A percentile compares a stretch with the other conserved stretches of the same genome.
Evolutionary conservation across 2,888 invertebrate species (phyloP).

Genomic region (Ypsolopha sequella): DNA sequence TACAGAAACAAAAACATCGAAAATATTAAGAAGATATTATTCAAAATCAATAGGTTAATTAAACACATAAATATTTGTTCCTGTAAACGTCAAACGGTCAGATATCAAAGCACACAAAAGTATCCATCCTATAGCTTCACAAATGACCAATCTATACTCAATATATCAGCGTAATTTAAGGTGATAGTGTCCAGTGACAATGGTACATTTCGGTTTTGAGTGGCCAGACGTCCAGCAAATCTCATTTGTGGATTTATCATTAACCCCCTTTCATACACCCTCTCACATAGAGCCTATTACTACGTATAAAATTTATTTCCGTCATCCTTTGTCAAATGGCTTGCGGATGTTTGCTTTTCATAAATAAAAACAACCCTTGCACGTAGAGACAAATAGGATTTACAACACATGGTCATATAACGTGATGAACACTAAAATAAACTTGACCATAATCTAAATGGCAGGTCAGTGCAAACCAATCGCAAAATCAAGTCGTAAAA

Average conservation of each 20-base stretch:
- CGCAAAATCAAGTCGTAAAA: constrained; percentile 46
- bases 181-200: constrained; percentile 64
- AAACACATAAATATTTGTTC: no score
- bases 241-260: constrained; percentile 71
- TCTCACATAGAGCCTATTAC: constrained; percentile 59
- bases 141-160: constrained; percentile 36
- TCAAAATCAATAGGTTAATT: no score
- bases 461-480: constrained; percentile 19
- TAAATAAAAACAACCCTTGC: constrained; percentile 23
- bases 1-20: no score
- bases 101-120: no score
- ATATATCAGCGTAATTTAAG: constrained; percentile 55
- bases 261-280: constrained; percentile 68
- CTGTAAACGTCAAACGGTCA: no score
- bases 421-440: no score
- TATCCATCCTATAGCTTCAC: no score
- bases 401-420: background rate
- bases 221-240: constrained; percentile 67
- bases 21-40: no score
- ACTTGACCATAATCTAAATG: background rate
- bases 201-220: constrained; percentile 53
- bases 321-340: constrained; percentile 38
- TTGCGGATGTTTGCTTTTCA: constrained; percentile 49
- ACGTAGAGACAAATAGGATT: background rate
- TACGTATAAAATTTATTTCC: constrained; percentile 65